phyloP scores from a whole-genome alignment of 2,113 vertebrate genomes.

The Acrocephalus kingi region DNA sequence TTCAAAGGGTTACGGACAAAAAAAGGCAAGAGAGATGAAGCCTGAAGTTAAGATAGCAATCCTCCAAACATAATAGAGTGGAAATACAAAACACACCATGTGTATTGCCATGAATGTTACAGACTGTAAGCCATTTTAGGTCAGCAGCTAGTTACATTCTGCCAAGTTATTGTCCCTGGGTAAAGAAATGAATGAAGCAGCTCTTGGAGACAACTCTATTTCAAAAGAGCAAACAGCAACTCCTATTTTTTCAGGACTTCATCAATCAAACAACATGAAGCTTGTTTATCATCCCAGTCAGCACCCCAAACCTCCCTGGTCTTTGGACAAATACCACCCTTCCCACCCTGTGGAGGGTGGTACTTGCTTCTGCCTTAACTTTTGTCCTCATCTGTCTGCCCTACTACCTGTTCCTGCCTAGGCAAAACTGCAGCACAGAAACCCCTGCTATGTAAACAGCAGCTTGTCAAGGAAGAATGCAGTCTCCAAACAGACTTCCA shows the following conservation, averaged over 20 bases:
- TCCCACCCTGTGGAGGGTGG: fast-evolving
- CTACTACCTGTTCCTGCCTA: not conserved
- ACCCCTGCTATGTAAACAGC: not conserved
- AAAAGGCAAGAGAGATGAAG: not conserved
- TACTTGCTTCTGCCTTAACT: not conserved
- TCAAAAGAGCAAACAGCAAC: not conserved
- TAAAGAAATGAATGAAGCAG: not conserved
- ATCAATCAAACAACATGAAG: not conserved
- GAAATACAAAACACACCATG: not conserved
- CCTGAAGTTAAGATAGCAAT: not conserved
- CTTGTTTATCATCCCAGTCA: not conserved
- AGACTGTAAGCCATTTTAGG: not conserved
- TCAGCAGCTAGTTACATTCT: not conserved
- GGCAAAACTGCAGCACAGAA: not conserved
- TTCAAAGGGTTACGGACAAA: not conserved
- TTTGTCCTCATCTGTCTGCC: not conserved
- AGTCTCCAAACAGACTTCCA: not conserved
- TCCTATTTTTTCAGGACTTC: not conserved
- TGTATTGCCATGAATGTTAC: not conserved
- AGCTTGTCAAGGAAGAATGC: not conserved
- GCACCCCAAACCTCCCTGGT: not conserved
- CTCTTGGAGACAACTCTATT: not conserved
- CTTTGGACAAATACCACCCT: not conserved
- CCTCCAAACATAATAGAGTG: not conserved
- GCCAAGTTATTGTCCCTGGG: not conserved